Percentiles rank a stretch among this genome's conserved stretches.
phyloP scores from a whole-genome alignment of 2,888 invertebrate species.

The Balanococcus diminutus region DNA sequence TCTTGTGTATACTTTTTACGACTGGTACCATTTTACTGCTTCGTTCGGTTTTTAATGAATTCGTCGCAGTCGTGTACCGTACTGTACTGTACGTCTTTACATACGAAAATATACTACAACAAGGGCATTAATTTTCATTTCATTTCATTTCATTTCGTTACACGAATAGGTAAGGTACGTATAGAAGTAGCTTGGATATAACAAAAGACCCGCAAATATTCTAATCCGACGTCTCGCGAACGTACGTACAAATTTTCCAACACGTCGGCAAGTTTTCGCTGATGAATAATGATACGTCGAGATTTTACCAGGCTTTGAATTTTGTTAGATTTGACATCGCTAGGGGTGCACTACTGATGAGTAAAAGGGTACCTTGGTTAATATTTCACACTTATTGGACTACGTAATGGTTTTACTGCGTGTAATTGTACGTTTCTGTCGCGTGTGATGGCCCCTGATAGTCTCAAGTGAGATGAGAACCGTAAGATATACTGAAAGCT shows the following conservation, averaged over 20 bases:
- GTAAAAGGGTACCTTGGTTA: not conserved
- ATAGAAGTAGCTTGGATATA: not conserved
- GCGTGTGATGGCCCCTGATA: not conserved
- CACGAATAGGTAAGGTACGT: not conserved
- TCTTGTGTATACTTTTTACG: not conserved
- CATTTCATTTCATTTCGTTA: constrained; percentile 15
- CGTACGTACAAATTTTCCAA: not conserved
- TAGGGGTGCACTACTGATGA: not conserved
- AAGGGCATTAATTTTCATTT: constrained; percentile 18
- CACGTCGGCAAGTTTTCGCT: not conserved
- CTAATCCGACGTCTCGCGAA: not conserved
- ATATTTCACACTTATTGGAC: not conserved
- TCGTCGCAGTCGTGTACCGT: not conserved
- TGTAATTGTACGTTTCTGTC: not conserved
- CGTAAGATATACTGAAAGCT: not conserved
- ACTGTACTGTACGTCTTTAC: not conserved
- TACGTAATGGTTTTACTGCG: not conserved
- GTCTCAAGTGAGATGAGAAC: not conserved
- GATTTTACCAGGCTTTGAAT: constrained; percentile 10
- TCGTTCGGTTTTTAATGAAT: not conserved
- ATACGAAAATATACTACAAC: not conserved
- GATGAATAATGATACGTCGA: constrained; percentile 9
- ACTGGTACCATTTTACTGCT: not conserved
- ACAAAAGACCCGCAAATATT: not conserved
- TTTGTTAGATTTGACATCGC: constrained; percentile 11